Evolutionary conservation across 92 coral and sea anemone genomes (phyloP).

Genomic region (Actinernus sp.): DNA sequence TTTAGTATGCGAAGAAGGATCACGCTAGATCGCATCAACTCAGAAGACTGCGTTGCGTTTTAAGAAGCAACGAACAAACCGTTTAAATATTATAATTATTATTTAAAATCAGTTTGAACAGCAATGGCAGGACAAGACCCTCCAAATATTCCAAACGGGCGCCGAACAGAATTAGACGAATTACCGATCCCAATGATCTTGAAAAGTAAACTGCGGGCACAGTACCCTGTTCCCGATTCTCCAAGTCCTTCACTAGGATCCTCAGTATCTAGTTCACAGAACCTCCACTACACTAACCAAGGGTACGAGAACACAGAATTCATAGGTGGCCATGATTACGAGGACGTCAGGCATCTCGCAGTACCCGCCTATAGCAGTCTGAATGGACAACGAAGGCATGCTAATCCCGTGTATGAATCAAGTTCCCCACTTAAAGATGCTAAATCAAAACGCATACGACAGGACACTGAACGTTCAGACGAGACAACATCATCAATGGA

Average conservation of each 20-base stretch:
- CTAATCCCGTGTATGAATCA: conserved; percentile 26
- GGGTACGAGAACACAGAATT: conserved; percentile 20
- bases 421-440: background rate
- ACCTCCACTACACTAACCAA: conserved; percentile 13
- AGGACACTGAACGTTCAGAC: conserved; percentile 35
- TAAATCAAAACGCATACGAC: conserved; percentile 1
- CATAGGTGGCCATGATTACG: conserved; percentile 21
- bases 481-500: conserved; percentile 2
- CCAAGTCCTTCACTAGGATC: conserved; percentile 16
- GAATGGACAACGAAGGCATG: conserved; percentile 3
- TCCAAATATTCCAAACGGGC: background rate
- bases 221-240: conserved; percentile 19
- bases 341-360: conserved; percentile 10
- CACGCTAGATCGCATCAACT: no score
- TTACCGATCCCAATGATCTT: background rate
- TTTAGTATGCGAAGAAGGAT: no score
- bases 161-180: background rate
- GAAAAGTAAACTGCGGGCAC: conserved; percentile 22
- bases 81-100: background rate
- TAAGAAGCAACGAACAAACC: background rate
- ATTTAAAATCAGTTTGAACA: background rate
- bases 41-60: no score
- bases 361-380: no score
- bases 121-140: conserved; percentile 3
- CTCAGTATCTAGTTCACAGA: background rate